phyloP scores from a whole-genome alignment of 2,888 invertebrate species.

The Macrosiphum euphorbiae region DNA sequence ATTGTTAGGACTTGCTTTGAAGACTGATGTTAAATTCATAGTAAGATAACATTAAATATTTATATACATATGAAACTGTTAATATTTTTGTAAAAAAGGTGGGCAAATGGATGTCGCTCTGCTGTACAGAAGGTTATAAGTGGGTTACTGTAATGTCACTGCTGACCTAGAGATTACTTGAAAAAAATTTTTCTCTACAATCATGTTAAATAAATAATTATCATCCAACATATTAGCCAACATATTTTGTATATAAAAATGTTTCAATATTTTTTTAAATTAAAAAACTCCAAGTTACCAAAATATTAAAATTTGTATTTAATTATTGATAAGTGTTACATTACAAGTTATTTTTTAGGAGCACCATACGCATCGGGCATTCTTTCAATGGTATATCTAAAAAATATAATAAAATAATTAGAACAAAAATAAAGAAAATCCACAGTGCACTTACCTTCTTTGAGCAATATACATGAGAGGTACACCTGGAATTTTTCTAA shows the following conservation, averaged over 20 bases:
- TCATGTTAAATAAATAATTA: neutral
- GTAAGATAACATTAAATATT: too few relatives aligned
- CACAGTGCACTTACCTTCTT: conserved; percentile 74
- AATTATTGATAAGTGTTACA: neutral
- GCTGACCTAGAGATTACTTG: neutral
- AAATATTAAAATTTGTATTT: conserved; percentile 1
- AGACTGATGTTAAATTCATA: too few relatives aligned
- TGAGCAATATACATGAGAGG: conserved; percentile 98
- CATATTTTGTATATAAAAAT: neutral
- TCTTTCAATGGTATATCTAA: conserved; percentile 90
- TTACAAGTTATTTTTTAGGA: conserved; percentile 73
- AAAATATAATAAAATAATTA: conserved; percentile 65
- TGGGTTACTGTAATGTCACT: too few relatives aligned
- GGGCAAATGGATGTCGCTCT: too few relatives aligned
- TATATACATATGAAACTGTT: too few relatives aligned
- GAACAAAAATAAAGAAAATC: neutral
- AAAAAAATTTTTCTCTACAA: neutral
- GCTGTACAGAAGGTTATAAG: too few relatives aligned
- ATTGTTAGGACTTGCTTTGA: too few relatives aligned
- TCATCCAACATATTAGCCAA: neutral
- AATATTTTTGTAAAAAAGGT: too few relatives aligned
- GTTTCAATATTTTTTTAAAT: neutral
- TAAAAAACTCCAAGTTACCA: neutral
- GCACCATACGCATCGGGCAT: conserved; percentile 99
- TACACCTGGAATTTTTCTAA: conserved; percentile 97